These are phyloP conservation scores for Thomomys bottae DNA, from an alignment of 2,113 vertebrate genomes.

Conservation along the genomic window DNA sequence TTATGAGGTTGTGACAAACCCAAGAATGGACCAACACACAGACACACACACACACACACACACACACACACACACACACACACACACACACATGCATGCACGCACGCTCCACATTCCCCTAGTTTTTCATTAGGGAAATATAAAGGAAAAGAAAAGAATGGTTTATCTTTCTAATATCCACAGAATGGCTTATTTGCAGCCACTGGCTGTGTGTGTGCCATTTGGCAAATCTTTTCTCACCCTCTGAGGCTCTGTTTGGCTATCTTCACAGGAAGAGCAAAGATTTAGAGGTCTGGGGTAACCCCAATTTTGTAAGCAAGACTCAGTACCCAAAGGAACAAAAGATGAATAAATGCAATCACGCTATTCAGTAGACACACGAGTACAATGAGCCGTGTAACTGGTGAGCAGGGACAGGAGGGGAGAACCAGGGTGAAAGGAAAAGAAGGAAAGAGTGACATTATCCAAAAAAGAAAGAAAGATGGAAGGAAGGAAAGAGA, in stretches of 20 bases:
- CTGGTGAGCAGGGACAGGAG: too few species aligned
- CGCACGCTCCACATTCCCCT: neutral
- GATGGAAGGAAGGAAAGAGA: too few species aligned
- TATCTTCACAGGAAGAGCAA: neutral
- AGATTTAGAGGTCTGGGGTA: neutral
- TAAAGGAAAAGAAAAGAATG: too few species aligned
- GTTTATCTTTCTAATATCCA: neutral
- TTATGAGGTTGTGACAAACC: conserved; percentile 45
- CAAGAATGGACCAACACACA: neutral
- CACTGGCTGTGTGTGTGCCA: neutral
- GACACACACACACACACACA: rapidly evolving
- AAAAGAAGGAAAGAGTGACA: too few species aligned
- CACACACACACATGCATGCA: neutral
- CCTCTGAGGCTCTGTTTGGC: neutral
- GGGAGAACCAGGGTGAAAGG: too few species aligned
- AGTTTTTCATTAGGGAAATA: conserved; percentile 12
- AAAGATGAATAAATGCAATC: too few species aligned
- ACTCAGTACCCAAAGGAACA: neutral
- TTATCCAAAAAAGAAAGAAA: too few species aligned
- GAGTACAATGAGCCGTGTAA: too few species aligned
- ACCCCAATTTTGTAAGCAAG: neutral
- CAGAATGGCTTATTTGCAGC: neutral
- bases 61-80: neutral
- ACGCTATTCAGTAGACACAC: too few species aligned
- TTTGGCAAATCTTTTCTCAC: neutral